These are phyloP conservation scores for Merops nubicus DNA, from an alignment of 2,113 vertebrate species.

Conservation along the genomic window DNA sequence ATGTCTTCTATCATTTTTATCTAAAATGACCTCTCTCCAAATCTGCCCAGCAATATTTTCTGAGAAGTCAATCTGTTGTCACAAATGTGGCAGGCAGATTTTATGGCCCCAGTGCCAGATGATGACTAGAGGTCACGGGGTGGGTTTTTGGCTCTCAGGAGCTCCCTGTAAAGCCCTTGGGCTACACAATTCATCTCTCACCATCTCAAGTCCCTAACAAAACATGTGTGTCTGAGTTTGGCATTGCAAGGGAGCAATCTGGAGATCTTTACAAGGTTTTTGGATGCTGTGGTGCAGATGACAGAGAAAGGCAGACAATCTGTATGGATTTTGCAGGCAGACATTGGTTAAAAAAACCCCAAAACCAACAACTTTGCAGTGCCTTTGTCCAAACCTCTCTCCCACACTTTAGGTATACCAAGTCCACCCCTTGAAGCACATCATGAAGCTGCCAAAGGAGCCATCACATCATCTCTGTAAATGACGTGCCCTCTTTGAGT, in stretches of 20 bases:
- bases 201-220: not conserved
- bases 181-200: not conserved
- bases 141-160: not conserved
- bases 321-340: rapidly evolving
- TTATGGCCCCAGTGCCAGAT: not conserved
- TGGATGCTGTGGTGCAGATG: not conserved
- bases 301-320: not conserved
- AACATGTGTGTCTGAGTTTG: rapidly evolving
- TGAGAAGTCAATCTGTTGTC: not conserved
- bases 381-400: not conserved
- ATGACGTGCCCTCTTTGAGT: not conserved
- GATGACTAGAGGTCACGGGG: rapidly evolving
- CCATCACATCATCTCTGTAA: not conserved
- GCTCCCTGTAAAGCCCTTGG: not conserved
- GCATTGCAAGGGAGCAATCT: not conserved
- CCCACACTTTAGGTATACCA: not conserved
- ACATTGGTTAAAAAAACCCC: not conserved
- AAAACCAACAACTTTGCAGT: too few relatives aligned
- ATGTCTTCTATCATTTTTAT: not conserved
- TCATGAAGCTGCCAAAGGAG: not conserved
- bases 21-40: not conserved
- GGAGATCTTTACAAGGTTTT: not conserved
- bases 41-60: not conserved
- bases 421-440: not conserved
- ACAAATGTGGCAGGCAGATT: not conserved